Conservation (phyloP, 2,888 invertebrate species). For the Gnatocerus cornutus region DNA sequence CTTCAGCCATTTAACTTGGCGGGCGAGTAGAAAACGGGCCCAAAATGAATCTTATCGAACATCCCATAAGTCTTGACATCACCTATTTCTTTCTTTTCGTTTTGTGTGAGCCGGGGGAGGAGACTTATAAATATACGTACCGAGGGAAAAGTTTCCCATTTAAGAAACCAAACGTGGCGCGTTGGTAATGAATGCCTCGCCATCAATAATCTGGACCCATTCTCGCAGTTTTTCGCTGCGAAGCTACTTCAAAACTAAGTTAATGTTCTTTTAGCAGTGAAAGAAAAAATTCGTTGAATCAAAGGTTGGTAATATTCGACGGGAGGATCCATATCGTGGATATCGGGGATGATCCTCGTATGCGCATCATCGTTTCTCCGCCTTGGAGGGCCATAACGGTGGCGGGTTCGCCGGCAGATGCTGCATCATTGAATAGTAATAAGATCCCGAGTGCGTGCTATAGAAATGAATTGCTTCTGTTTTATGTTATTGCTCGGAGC, state of each 20-base stretch:
- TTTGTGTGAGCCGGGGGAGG: conserved; percentile 69
- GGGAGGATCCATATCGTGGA: conserved; percentile 46
- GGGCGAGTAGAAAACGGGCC: conserved; percentile 59
- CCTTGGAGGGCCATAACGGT: conserved; percentile 65
- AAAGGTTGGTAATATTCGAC: conserved; percentile 42
- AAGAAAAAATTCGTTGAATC: conserved; percentile 16
- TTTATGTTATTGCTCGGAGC: conserved; percentile 65
- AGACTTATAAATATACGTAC: conserved; percentile 71
- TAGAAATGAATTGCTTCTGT: conserved; percentile 69
- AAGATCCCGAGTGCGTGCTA: conserved; percentile 69
- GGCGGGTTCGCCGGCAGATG: conserved; percentile 58
- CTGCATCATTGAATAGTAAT: conserved; percentile 72
- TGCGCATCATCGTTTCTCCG: conserved; percentile 49
- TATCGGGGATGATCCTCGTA: conserved; percentile 43
- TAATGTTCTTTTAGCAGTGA: conserved; percentile 9
- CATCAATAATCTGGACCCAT: conserved; percentile 64
- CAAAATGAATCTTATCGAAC: conserved; percentile 74
- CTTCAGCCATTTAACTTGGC: conserved; percentile 68
- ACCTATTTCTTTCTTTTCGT: conserved; percentile 71
- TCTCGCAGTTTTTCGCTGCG: conserved; percentile 35
- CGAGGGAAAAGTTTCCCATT: conserved; percentile 72
- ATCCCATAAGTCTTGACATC: conserved; percentile 73
- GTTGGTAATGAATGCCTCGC: conserved; percentile 64
- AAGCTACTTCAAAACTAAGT: conserved; percentile 40
- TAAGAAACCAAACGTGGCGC: conserved; percentile 69